Evolutionary conservation across 1,140 invertebrate species (phyloP), one percentile per base, ranked within the genome.

Genomic region (Drosophila teissieri): DNA sequence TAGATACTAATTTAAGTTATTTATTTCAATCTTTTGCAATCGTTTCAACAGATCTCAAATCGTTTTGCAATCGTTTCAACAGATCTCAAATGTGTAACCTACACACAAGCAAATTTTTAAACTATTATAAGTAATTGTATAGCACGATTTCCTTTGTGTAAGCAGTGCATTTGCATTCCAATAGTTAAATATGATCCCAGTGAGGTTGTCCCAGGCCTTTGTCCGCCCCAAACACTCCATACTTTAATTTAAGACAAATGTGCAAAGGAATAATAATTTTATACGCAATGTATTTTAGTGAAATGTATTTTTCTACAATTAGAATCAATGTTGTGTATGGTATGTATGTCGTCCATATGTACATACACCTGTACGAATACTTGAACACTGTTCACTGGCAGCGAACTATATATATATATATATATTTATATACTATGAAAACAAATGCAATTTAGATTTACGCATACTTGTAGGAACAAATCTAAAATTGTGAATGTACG

Each of bases 241-340:
- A 55, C 37, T 52, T 49, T 80, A 74, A 46, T 52, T 56, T 88
- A 86, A 86, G 82, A 70, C 49, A 80, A 76, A 80, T 67, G 54
- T 83, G 60, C 78, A 82, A 78, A 83, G 46, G 51, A 63, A 80
- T 72, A 80, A 84, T 89, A 84, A 77, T 89, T 88, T 89, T 89
- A 56, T 89, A 83, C 63, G 85, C 80, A 72, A 69, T 61, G 80
- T 84, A 84, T 84, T 89, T 88, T 89, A 89, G 84, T 89, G 58
- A 89, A 89, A 89, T 84, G 85, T 89, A 90, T 89, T 89, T 89
- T 89, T 89, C 57, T 89, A 89, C 75, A 80, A 88, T 83, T 44
- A 44, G 65, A 77, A 54, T 76, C 57, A 58, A 78, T 58, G 78
- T 57, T 67, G 63, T 37, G 27, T 69, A 52, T 31, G 45, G 37